Conservation (phyloP, 2,888 invertebrate genomes). For the Lasiommata megera region DNA sequence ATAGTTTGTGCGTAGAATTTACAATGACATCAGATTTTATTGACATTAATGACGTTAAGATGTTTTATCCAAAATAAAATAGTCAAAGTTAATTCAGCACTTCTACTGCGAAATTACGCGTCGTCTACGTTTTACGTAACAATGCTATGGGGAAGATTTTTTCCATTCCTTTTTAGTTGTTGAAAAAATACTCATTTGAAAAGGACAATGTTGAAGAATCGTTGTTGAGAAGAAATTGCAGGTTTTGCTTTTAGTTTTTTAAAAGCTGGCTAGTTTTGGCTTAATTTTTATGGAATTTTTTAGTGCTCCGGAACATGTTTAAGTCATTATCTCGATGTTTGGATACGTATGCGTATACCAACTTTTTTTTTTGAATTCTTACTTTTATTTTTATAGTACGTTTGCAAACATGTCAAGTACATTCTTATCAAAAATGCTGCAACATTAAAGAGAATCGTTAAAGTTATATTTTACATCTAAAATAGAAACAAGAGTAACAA, state of each 20-base stretch:
- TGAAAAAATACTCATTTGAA: constrained; percentile 1
- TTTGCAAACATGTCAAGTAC: too few relatives aligned
- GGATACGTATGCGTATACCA: neutral
- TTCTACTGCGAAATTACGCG: neutral
- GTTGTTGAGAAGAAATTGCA: neutral
- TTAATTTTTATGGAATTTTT: constrained; percentile 2
- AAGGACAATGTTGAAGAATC: constrained; percentile 8
- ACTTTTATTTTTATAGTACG: too few relatives aligned
- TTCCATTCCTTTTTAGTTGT: constrained; percentile 2
- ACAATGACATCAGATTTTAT: too few relatives aligned
- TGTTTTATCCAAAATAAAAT: too few relatives aligned
- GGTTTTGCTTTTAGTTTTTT: constrained; percentile 7
- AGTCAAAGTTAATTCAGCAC: too few relatives aligned
- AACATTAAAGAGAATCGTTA: too few relatives aligned
- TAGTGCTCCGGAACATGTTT: neutral
- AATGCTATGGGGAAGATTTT: neutral
- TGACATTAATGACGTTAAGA: too few relatives aligned
- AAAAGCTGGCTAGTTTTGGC: constrained; percentile 1
- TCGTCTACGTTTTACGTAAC: neutral
- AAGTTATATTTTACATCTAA: too few relatives aligned
- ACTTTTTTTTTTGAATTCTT: too few relatives aligned
- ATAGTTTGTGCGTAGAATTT: too few relatives aligned
- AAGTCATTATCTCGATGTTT: neutral
- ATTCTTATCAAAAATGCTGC: too few relatives aligned
- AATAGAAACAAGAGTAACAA: too few relatives aligned